phyloP scores from a whole-genome alignment of 2,113 vertebrate species.

The Nothocercus nigrocapillus region DNA sequence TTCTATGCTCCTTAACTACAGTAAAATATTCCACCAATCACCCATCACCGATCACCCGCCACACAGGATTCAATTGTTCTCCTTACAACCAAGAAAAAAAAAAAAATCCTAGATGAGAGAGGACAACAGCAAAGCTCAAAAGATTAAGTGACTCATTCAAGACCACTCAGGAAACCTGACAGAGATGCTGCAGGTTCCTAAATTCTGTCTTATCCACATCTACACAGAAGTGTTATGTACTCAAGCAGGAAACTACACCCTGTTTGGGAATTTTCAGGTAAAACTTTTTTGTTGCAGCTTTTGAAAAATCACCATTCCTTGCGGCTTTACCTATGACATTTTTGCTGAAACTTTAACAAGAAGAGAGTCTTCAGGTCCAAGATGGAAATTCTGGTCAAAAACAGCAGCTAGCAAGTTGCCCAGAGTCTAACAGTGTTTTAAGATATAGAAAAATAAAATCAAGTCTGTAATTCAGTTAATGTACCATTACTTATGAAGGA shows the following conservation, averaged over 20 bases:
- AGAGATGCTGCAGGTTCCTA: background rate
- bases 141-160: slow-evolving; percentile 5
- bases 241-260: background rate
- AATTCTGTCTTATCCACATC: background rate
- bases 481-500: background rate
- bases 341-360: background rate
- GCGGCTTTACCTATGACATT: background rate
- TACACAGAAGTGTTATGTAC: background rate
- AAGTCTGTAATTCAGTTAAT: background rate
- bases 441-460: background rate
- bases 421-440: background rate
- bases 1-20: background rate
- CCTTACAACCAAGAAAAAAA: background rate
- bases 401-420: background rate
- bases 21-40: background rate
- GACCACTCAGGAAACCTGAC: background rate
- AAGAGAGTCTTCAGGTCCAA: background rate
- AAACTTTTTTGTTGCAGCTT: background rate
- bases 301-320: background rate
- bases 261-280: background rate
- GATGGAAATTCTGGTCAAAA: background rate
- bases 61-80: background rate
- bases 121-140: background rate
- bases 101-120: background rate
- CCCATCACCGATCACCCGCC: background rate